A percentile compares a stretch with the other conserved stretches of the same genome.
Conservation (phyloP, 2,888 invertebrate species). For the Dynastes tityus region DNA sequence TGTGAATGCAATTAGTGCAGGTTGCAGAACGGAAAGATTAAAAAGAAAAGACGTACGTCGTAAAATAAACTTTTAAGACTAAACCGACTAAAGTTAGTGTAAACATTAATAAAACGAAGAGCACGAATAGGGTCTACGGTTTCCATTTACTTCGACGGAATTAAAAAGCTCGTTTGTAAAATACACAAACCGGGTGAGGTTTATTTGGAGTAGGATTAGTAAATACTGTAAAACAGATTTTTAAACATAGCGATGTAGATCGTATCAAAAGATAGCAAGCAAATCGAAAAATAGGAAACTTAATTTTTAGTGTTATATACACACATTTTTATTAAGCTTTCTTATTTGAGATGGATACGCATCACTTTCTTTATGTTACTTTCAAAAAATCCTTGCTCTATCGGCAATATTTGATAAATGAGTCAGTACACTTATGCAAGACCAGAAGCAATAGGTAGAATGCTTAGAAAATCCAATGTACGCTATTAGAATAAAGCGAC, state of each 20-base stretch:
- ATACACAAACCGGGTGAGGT: not conserved
- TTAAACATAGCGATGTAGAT: not conserved
- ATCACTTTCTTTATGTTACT: not conserved
- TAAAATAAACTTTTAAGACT: no score
- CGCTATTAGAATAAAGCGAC: no score
- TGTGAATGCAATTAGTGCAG: slow-evolving; percentile 36
- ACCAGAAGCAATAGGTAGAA: no score
- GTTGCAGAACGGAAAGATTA: slow-evolving; percentile 12
- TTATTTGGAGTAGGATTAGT: no score
- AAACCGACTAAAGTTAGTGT: slow-evolving; percentile 11
- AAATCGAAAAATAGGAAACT: not conserved
- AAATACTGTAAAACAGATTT: no score
- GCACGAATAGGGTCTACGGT: not conserved
- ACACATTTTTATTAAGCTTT: not conserved
- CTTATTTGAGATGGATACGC: not conserved
- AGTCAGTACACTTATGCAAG: not conserved
- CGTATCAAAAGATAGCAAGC: not conserved
- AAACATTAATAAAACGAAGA: slow-evolving; percentile 3
- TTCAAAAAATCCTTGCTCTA: no score
- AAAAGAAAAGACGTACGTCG: not conserved
- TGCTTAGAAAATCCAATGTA: not conserved
- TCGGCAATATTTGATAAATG: not conserved
- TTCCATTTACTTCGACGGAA: slow-evolving; percentile 16
- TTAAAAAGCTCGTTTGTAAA: not conserved
- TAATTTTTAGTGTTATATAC: not conserved